A percentile compares a stretch with the other conserved stretches of the same genome.
phyloP scores from a whole-genome alignment of 2,888 invertebrate genomes.

The Pteria penguin region DNA sequence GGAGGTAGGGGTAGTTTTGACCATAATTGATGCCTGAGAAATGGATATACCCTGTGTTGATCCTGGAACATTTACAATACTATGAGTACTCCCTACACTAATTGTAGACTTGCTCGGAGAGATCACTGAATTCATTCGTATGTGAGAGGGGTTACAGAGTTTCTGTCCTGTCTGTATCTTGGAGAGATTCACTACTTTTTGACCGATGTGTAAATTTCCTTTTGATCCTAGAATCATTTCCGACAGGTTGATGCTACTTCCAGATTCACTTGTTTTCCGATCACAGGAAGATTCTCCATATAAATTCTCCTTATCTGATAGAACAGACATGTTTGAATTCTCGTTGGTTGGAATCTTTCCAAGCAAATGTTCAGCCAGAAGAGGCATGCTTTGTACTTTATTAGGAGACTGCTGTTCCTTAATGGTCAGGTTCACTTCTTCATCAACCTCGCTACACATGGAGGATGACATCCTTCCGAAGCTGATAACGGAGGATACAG shows the following conservation, averaged over 20 bases:
- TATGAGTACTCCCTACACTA: not conserved
- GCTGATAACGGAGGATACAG: not conserved
- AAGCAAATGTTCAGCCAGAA: not conserved
- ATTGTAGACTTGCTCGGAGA: not conserved
- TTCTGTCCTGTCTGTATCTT: not conserved
- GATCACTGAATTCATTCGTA: too few relatives aligned
- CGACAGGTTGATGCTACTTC: not conserved
- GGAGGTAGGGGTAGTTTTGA: not conserved
- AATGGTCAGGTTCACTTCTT: conserved; percentile 33
- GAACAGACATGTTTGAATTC: not conserved
- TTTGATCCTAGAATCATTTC: not conserved
- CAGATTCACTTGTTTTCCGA: not conserved
- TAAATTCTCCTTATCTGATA: conserved; percentile 15
- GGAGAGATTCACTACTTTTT: not conserved
- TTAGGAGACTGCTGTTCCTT: conserved; percentile 24
- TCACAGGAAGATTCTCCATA: not conserved
- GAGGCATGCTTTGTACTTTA: conserved; percentile 10
- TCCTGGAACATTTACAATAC: too few relatives aligned
- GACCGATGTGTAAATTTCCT: not conserved
- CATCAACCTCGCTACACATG: not conserved
- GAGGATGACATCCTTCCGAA: not conserved
- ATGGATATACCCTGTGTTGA: not conserved
- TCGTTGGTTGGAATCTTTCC: conserved; percentile 5
- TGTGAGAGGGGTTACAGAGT: too few relatives aligned
- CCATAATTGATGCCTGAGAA: not conserved